Conservation (phyloP, 2,888 invertebrate genomes). For the Watsonalla binaria region DNA sequence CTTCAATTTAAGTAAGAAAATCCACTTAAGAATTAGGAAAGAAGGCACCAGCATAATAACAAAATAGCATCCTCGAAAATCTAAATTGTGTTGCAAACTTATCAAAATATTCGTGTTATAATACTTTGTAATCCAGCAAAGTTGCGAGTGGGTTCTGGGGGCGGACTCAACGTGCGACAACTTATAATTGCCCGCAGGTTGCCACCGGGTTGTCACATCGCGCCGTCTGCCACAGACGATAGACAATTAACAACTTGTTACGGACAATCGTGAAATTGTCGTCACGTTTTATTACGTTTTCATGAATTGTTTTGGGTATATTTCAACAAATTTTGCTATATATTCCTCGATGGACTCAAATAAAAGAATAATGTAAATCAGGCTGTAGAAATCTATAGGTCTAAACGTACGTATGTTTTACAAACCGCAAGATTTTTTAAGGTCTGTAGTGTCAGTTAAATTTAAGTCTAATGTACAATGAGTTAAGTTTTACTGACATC, state of each 20-base stretch:
- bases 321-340: too few relatives aligned
- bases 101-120: neutral
- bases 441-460: too few relatives aligned
- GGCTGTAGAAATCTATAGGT: too few relatives aligned
- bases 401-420: too few relatives aligned
- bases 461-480: too few relatives aligned
- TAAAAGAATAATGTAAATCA: too few relatives aligned
- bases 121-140: slow-evolving; percentile 2
- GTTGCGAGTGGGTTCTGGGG: neutral
- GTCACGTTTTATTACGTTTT: slow-evolving; percentile 9
- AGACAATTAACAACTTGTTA: slow-evolving; percentile 15
- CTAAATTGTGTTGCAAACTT: neutral
- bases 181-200: slow-evolving; percentile 6
- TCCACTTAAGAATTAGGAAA: too few relatives aligned
- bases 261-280: slow-evolving; percentile 8
- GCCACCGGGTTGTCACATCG: slow-evolving; percentile 7
- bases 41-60: neutral
- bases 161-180: slow-evolving; percentile 14
- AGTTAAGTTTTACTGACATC: too few relatives aligned
- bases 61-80: neutral
- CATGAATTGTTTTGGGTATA: neutral
- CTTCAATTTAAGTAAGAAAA: too few relatives aligned
- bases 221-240: slow-evolving; percentile 15
- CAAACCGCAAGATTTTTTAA: too few relatives aligned
- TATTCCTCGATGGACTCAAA: too few relatives aligned